Base-by-base conservation (phyloP, 2,113 vertebrate species). In the Siphamia tubifer region DNA sequence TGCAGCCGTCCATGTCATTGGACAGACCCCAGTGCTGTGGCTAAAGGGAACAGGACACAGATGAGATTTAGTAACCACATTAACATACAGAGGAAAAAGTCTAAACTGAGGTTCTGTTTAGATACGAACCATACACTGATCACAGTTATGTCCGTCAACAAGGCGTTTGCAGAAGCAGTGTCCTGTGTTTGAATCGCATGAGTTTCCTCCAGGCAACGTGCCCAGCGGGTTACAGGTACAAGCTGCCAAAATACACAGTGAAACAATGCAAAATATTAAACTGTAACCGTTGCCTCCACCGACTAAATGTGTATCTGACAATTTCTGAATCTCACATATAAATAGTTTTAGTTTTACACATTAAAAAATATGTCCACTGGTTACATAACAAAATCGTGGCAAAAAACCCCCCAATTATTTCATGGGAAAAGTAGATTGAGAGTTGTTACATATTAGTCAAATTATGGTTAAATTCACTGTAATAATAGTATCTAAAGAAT, bases 1-100 rank as follows among this genome's bases (percentile, higher is more conserved):
- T 93, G 84, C 98, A 99, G 24, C 98, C 98, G 8, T 98, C 96
- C 91, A 98, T 92, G 87, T 96, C 94, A 0, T 95, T 95, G 83
- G 94, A 96, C 49, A 99, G 87, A 51, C 98, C 97, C 98, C 98
- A 99, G 68, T 98, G 93, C 82, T 97, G 89, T 4, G 95, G 93
- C 98, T 99, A 74, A 25, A 38, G 35, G 20, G 9, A 30, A 34
- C 3, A 45, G 1, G 27, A 23, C 0, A 16, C 17, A 69, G 28
- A 34, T 15, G 5, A 45, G 36, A 55, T n/a, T 4, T 9, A 30
- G 20, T 38, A 23, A 38, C 19, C 20, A 8, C 4, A 32, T 15
- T 48, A 30, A 40, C 55, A 52, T 2, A 38, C 42, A 21, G 17
- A 54, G 3, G 12, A 13, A 10, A 10, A 23, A 10, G 7, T 25